A percentile compares a stretch with the other conserved stretches of the same genome.
These are phyloP conservation scores for Oenanthe melanoleuca DNA, from an alignment of 2,113 vertebrate genomes.

Conservation along the genomic window DNA sequence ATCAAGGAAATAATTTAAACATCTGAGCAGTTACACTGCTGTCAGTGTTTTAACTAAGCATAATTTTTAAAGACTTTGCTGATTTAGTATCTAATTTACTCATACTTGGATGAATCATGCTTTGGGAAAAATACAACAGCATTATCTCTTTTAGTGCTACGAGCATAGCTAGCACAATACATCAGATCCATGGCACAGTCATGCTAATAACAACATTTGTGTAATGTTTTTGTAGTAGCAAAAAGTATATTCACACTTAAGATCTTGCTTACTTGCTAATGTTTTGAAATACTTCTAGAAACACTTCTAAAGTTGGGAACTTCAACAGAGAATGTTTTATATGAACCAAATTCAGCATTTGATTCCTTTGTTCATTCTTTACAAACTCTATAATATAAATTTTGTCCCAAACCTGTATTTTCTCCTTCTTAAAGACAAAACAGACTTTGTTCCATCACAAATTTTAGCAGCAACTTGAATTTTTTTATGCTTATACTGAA, in stretches of 20 bases:
- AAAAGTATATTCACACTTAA: background rate
- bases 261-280: background rate
- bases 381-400: background rate
- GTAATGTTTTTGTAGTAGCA: background rate
- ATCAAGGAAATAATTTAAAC: background rate
- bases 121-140: background rate
- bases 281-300: background rate
- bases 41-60: background rate
- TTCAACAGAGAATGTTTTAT: background rate
- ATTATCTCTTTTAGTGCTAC: background rate
- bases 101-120: background rate
- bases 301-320: background rate
- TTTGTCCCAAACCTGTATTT: background rate
- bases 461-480: slow-evolving; percentile 10
- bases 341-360: background rate
- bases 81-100: background rate
- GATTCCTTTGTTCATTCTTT: background rate
- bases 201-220: background rate
- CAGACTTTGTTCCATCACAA: slow-evolving; percentile 1
- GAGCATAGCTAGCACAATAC: background rate
- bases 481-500: slow-evolving; percentile 1
- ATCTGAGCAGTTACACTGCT: background rate
- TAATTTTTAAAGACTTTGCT: background rate
- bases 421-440: slow-evolving; percentile 15
- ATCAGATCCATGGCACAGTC: background rate